phyloP scores from a whole-genome alignment of 2,888 invertebrate genomes.

The Diaprepes abbreviatus region DNA sequence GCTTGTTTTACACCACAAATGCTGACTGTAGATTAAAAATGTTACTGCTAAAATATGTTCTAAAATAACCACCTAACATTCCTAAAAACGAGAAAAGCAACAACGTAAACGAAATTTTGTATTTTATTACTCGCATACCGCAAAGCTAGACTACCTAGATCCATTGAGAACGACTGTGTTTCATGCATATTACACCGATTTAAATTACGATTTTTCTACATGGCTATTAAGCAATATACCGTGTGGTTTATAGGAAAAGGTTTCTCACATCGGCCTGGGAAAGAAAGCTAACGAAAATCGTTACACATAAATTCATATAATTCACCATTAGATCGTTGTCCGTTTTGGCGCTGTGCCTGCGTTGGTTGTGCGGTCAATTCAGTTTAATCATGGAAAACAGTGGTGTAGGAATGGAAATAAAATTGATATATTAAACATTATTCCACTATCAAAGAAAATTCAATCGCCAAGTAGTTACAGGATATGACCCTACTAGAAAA shows the following conservation, averaged over 20 bases:
- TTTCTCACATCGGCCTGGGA: conserved; percentile 16
- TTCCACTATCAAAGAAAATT: no score
- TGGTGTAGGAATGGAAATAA: neutral
- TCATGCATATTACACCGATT: conserved; percentile 23
- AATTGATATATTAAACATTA: no score
- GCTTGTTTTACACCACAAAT: no score
- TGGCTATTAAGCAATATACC: conserved; percentile 23
- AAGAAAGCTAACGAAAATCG: conserved; percentile 31
- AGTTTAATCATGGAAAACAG: neutral
- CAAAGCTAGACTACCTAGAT: conserved; percentile 6
- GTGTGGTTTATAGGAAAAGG: conserved; percentile 32
- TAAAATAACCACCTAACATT: no score
- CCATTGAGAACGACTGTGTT: conserved; percentile 11
- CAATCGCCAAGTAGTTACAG: no score
- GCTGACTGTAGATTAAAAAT: no score
- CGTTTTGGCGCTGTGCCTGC: neutral
- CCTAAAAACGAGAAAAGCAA: no score
- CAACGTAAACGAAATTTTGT: no score
- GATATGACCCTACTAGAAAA: no score
- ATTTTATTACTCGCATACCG: conserved; percentile 6
- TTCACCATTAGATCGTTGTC: conserved; percentile 14
- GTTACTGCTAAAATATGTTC: no score
- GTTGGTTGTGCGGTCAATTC: conserved; percentile 8
- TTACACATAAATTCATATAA: conserved; percentile 32
- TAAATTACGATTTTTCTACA: conserved; percentile 22